Percentiles rank a stretch among this genome's conserved stretches.
These are phyloP conservation scores for Zoanthus sociatus DNA, from an alignment of 92 coral and sea anemone species.

Conservation along the genomic window DNA sequence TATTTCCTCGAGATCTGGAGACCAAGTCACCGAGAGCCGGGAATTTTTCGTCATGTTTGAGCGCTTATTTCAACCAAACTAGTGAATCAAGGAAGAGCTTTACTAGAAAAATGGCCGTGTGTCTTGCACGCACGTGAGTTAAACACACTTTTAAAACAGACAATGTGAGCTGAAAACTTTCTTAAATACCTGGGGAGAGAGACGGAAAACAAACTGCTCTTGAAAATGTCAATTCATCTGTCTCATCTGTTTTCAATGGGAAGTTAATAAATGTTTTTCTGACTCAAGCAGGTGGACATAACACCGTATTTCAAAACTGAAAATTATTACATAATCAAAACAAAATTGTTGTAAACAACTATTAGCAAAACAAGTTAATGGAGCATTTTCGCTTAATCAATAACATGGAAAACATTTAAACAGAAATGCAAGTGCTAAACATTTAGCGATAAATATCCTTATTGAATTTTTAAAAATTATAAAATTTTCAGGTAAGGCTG, in stretches of 20 bases:
- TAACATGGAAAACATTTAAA: too few species aligned
- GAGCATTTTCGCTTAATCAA: too few species aligned
- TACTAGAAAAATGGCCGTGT: not conserved
- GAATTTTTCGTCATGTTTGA: slow-evolving; percentile 1
- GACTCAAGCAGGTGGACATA: not conserved
- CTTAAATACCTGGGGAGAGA: not conserved
- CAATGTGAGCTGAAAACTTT: not conserved
- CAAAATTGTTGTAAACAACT: not conserved
- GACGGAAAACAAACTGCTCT: slow-evolving; percentile 6
- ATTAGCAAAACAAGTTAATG: too few species aligned
- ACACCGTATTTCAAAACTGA: not conserved
- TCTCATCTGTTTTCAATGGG: slow-evolving; percentile 11
- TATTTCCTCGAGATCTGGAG: slow-evolving; percentile 35
- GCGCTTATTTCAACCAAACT: not conserved
- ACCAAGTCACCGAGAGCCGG: slow-evolving; percentile 32
- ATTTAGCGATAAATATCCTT: too few species aligned
- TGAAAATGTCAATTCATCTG: slow-evolving; percentile 28
- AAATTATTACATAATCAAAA: not conserved
- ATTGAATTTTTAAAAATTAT: too few species aligned
- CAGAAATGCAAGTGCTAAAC: too few species aligned
- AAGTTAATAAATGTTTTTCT: not conserved
- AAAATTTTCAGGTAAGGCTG: too few species aligned
- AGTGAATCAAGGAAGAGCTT: not conserved
- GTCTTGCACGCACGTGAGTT: not conserved
- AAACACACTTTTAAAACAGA: not conserved